Evolutionary conservation across 2,113 vertebrate species (phyloP).

Genomic region (Amblyornis subalaris): DNA sequence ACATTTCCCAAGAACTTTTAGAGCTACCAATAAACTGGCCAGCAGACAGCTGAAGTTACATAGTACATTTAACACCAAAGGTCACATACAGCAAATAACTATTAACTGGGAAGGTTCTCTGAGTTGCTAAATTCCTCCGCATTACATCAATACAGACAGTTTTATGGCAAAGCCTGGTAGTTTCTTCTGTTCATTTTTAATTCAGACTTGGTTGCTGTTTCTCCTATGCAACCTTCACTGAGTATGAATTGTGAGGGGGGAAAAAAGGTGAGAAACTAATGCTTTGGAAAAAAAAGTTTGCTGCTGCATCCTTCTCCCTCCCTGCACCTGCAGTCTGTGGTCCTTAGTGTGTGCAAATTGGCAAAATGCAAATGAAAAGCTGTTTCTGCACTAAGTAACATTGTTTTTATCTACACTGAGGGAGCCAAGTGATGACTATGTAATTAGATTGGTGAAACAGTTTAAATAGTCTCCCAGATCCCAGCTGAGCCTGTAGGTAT

Average conservation of each 20-base stretch:
- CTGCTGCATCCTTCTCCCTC: not conserved
- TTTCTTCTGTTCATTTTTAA: not conserved
- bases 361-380: not conserved
- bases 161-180: not conserved
- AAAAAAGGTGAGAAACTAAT: not conserved
- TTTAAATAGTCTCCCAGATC: not conserved
- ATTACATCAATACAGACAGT: not conserved
- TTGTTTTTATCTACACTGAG: not conserved
- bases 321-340: not conserved
- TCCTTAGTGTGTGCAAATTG: not conserved
- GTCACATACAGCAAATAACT: not conserved
- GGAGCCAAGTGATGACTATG: not conserved
- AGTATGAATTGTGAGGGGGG: not conserved
- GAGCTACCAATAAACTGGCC: not conserved
- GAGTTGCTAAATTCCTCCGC: not conserved
- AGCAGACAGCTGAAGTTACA: not conserved
- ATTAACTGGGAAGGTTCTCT: not conserved
- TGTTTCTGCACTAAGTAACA: not conserved
- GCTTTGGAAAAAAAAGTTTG: not conserved
- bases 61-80: not conserved
- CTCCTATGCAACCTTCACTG: not conserved
- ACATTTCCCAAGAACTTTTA: not conserved
- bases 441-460: slow-evolving; percentile 12
- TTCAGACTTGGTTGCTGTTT: not conserved
- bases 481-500: not conserved